Evolutionary conservation across 2,113 vertebrate species (phyloP).

Genomic region (Paramormyrops kingsleyae): DNA sequence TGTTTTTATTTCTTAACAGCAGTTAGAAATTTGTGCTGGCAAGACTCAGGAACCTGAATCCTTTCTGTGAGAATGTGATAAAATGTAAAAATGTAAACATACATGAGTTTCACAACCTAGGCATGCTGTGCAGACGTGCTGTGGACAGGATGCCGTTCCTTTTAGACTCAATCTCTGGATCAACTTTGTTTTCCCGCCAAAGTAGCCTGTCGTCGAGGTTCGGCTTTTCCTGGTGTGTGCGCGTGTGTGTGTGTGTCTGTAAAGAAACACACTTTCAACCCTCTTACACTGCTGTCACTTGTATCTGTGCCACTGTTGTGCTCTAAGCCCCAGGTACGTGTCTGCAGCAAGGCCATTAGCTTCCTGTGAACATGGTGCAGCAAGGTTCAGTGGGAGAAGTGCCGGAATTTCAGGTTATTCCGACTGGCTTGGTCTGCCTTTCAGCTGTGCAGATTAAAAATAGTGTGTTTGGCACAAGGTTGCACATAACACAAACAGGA

Average conservation of each 20-base stretch:
- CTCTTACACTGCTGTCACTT: not conserved
- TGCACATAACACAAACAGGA: not conserved
- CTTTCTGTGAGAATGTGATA: constrained; percentile 6
- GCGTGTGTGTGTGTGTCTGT: not conserved
- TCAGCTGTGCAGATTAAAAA: not conserved
- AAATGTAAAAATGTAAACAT: constrained; percentile 1
- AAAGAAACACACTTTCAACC: not conserved
- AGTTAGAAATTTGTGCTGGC: not conserved
- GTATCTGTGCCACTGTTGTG: not conserved
- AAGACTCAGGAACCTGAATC: not conserved
- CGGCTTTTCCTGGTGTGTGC: not conserved
- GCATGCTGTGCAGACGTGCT: not conserved
- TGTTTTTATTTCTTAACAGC: not conserved
- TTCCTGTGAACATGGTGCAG: not conserved
- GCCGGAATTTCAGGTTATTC: not conserved
- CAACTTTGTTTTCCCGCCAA: not conserved
- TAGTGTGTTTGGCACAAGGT: not conserved
- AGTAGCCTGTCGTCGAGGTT: not conserved
- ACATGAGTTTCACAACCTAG: not conserved
- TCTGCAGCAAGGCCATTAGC: not conserved
- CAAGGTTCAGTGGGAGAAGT: not conserved
- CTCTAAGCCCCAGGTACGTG: not conserved
- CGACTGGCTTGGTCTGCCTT: not conserved
- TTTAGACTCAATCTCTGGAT: not conserved
- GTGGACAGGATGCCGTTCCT: not conserved